These are phyloP conservation scores for Catocala fraxini DNA, from an alignment of 2,888 invertebrate genomes.

Conservation along the genomic window DNA sequence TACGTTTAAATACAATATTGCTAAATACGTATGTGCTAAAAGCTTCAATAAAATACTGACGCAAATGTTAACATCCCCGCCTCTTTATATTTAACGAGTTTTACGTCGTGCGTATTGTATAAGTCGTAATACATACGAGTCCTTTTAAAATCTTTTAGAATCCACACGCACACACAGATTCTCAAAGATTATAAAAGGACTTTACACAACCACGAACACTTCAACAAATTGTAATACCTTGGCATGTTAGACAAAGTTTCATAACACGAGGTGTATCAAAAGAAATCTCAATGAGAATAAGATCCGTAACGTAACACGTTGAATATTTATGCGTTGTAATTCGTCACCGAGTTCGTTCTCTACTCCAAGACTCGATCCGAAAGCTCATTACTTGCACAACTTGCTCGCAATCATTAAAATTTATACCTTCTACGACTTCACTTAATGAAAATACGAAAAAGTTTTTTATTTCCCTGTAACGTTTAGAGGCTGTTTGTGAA, in stretches of 20 bases:
- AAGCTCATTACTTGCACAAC: constrained; percentile 74
- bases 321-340: constrained; percentile 57
- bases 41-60: too few species aligned
- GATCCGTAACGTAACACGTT: constrained; percentile 48
- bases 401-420: constrained; percentile 78
- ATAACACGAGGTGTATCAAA: constrained; percentile 30
- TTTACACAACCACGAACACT: constrained; percentile 11
- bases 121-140: too few species aligned
- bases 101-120: too few species aligned
- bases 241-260: constrained; percentile 12
- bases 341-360: constrained; percentile 60
- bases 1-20: neutral
- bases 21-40: too few species aligned
- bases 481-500: constrained; percentile 43
- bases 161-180: neutral
- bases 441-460: constrained; percentile 72
- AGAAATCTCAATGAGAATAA: constrained; percentile 47
- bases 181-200: constrained; percentile 8
- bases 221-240: neutral
- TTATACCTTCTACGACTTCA: constrained; percentile 73
- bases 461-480: constrained; percentile 52
- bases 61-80: too few species aligned
- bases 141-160: too few species aligned
- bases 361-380: constrained; percentile 54
- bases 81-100: too few species aligned